These are phyloP conservation scores for Cryptus armator DNA, from an alignment of 2,888 invertebrate genomes.

Conservation along the genomic window DNA sequence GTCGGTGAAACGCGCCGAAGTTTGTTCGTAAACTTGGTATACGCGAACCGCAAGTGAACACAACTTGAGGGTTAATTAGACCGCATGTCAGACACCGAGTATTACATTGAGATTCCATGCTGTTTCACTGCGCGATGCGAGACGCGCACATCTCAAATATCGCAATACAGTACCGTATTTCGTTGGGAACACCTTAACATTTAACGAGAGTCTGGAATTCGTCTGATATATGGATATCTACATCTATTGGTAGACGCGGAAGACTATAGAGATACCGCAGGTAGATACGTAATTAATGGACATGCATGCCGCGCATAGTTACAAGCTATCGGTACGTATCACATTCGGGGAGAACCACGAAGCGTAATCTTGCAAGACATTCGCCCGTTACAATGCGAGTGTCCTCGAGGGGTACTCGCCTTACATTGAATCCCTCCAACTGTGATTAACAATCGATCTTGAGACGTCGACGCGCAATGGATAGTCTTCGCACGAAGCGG, in stretches of 20 bases:
- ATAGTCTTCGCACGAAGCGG: neutral
- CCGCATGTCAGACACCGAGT: neutral
- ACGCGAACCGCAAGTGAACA: neutral
- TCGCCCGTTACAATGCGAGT: neutral
- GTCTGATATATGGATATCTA: neutral
- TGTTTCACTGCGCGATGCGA: neutral
- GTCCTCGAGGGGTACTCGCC: slow-evolving; percentile 5
- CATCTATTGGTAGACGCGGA: neutral
- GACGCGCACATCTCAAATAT: neutral
- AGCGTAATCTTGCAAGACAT: slow-evolving; percentile 3
- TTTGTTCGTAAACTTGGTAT: neutral
- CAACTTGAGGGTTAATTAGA: neutral
- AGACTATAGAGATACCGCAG: slow-evolving; percentile 1
- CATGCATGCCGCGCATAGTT: slow-evolving; percentile 2
- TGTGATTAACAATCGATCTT: slow-evolving; percentile 33
- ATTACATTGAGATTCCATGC: neutral
- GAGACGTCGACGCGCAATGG: slow-evolving; percentile 18
- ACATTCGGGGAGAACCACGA: neutral
- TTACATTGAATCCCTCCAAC: slow-evolving; percentile 45
- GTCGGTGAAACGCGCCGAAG: neutral
- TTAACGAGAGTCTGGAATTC: neutral
- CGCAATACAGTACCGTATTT: neutral
- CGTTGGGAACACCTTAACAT: neutral
- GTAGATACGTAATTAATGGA: slow-evolving; percentile 21
- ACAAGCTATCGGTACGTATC: neutral